Evolutionary conservation across 2,888 invertebrate genomes (phyloP), one percentile per base, ranked within the genome.

Genomic region (Beris morrisii): DNA sequence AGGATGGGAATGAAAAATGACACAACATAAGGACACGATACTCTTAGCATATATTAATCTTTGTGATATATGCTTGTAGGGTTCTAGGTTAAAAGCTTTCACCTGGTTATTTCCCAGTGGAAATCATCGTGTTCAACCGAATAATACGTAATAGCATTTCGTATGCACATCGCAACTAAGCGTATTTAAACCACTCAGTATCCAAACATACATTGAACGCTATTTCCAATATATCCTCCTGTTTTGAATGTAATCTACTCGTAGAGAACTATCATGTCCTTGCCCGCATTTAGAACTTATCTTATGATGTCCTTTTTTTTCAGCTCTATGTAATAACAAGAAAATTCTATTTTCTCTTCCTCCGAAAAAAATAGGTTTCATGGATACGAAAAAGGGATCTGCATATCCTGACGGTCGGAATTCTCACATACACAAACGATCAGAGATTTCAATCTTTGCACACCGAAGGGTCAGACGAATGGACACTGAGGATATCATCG

Each of bases 371-470:
- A 61, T 69, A 91, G 91, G 91, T 92, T 31, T 91, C 91, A 28
- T 91, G 92, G 91, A 91, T 92, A 73, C 84, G 92, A 32, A 90
- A 91, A 76, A 84, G 91, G 52, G 92, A 92, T 79, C 83, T 91
- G 57, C 92, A 92, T 83, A 86, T 88, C 73, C 81, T 88, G 69
- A 88, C 88, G 1, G 88, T 88, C n/a, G 88, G 88, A 57, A 86
- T 88, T 71, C 79, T 88, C 74, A 88, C 88, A 46, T 88, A 88
- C 77, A 88, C 88, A 53, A 88, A 87, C 75, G 88, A 88, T 78
- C 88, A 88, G 77, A 83, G 88, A 72, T 88, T 88, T 77, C 88
- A 88, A 77, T 86, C 87, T 65, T 78, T 88, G 50, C 88, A 88
- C 78, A 85, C 86, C 56, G 88, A 88, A 74, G 88, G 88, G 38